Base-by-base conservation (phyloP, 1,140 invertebrate genomes). In the Lepidurus couesii region DNA sequence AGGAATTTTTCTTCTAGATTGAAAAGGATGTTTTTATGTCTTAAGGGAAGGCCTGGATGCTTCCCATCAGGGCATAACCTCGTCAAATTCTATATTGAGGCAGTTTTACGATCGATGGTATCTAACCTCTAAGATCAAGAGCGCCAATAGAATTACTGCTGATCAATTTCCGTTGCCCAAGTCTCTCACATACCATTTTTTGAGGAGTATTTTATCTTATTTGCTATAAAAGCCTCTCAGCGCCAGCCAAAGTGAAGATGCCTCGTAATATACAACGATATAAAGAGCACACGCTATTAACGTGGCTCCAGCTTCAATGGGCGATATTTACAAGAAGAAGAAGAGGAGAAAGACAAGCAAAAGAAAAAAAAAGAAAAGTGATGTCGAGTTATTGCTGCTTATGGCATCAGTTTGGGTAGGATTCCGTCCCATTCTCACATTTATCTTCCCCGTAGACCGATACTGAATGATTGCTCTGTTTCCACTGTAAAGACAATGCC, bases 51-150 rank as follows among this genome's bases (percentile, higher is more conserved):
- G 6, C n/a, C 21, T 16, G 53, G 53, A n/a, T n/a, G 53, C 21
- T 9, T 65, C 45, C 53, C 53, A 65, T 65, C 53, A 65, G 16
- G 13, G 53, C n/a, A 65, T 65, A 65, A 16, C 53, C 53, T 65
- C 21, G 53, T 13, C 53, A 47, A n/a, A 65, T 21, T 65, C 53
- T 21, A 65, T 21, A 65, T 16, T 65, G 53, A 65, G 21, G 53
- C 21, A 21, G 53, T 65, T 65, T n/a, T 65, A 21, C 53, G 53
- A 65, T 65, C 53, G 53, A 65, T 65, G n/a, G 53, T 65, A 65
- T 65, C 53, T 65, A 65, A 65, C 53, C 53, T 65, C 53, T 65
- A 65, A 65, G 53, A 65, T 65, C 53, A 16, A 47, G 13, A 65
- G 16, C 2, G 13, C 13, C 53, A 65, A 65, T 65, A 16, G 53